Conservation (phyloP, 2,888 invertebrate genomes). For the Megaustenia siamemsis region DNA sequence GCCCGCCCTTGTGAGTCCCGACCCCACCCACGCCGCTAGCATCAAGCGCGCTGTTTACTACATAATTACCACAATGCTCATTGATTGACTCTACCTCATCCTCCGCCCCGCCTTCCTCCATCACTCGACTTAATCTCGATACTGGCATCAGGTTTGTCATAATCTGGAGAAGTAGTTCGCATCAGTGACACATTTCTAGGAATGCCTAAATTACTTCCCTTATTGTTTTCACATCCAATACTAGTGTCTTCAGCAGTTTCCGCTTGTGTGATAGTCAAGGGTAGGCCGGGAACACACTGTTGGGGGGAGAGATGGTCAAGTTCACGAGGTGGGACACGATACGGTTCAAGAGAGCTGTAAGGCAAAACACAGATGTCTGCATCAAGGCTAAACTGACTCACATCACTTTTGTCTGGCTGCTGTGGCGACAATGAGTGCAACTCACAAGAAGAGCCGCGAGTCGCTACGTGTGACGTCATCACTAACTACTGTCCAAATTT, state of each 20-base stretch:
- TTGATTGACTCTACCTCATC: not conserved
- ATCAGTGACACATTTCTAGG: not conserved
- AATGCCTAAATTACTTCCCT: not conserved
- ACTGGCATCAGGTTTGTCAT: constrained; percentile 42
- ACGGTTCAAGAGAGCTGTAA: not conserved
- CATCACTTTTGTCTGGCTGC: not conserved
- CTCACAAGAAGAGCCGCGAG: not conserved
- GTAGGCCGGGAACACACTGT: not conserved
- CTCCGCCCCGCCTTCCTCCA: constrained; percentile 25
- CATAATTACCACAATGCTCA: not conserved
- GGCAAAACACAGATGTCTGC: too few relatives aligned
- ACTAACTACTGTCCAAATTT: not conserved
- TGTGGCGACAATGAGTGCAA: not conserved
- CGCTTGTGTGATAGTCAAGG: too few relatives aligned
- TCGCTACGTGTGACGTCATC: not conserved
- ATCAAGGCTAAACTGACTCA: not conserved
- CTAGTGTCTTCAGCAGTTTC: not conserved
- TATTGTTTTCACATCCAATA: not conserved
- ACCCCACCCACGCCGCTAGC: not conserved
- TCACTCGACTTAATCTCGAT: not conserved
- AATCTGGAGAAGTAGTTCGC: constrained; percentile 11
- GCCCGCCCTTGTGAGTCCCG: not conserved
- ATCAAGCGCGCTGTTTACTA: not conserved
- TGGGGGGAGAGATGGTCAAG: not conserved
- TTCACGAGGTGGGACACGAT: not conserved